Conservation (phyloP, 2,113 vertebrate species). For the Ibidorhyncha struthersii region DNA sequence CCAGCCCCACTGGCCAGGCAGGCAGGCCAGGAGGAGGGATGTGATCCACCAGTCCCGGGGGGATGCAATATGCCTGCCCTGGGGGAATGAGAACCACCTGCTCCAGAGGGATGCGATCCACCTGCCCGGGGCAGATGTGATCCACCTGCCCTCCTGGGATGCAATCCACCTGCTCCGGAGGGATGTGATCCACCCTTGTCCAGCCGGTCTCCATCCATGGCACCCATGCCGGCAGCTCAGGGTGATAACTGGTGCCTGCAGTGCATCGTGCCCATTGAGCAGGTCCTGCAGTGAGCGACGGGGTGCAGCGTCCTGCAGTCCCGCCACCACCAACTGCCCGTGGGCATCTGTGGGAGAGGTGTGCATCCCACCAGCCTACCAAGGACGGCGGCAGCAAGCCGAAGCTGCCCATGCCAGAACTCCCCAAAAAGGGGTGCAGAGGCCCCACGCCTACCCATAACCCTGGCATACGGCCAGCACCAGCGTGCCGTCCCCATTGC, state of each 20-base stretch:
- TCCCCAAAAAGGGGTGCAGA: neutral
- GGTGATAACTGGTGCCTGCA: fast-evolving
- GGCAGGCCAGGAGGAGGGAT: neutral
- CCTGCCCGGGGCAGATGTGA: neutral
- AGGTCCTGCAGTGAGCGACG: neutral
- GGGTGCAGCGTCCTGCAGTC: neutral
- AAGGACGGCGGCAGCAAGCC: neutral
- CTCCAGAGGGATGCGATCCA: too few relatives aligned
- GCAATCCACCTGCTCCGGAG: neutral
- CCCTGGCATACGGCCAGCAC: fast-evolving
- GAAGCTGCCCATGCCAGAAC: neutral
- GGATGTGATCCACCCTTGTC: too few relatives aligned
- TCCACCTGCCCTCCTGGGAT: neutral
- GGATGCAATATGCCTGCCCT: neutral
- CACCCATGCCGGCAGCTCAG: fast-evolving
- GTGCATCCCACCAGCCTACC: fast-evolving
- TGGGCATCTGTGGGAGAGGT: fast-evolving
- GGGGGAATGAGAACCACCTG: neutral
- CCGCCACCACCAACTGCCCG: neutral
- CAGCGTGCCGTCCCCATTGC: fast-evolving
- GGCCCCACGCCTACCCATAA: neutral
- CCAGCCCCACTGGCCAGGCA: fast-evolving
- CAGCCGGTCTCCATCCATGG: neutral
- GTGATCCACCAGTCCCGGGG: neutral
- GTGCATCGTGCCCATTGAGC: fast-evolving